Percentiles rank a stretch among this genome's conserved stretches.
Conservation (phyloP, 2,113 vertebrate genomes). For the Sciurus niger region DNA sequence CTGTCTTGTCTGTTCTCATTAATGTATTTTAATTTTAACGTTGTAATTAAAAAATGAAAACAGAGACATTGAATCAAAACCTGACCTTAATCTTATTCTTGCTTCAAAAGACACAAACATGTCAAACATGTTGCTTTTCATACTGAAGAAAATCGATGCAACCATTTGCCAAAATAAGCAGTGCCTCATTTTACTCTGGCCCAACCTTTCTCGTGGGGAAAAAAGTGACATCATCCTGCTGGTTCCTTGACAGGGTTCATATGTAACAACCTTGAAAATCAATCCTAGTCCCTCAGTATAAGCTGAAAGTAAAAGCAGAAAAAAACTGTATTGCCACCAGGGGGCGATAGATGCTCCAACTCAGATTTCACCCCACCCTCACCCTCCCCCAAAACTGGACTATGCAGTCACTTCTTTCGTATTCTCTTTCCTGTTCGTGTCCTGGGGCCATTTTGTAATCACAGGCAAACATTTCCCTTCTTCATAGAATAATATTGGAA, state of each 20-base stretch:
- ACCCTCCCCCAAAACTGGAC: not conserved
- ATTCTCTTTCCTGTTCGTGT: not conserved
- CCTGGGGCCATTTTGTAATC: not conserved
- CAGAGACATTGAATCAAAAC: slow-evolving; percentile 39
- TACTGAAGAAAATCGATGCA: not conserved
- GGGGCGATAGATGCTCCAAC: slow-evolving; percentile 20
- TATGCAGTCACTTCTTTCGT: not conserved
- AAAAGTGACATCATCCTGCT: not conserved
- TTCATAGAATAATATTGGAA: not conserved
- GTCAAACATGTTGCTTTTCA: slow-evolving; percentile 24
- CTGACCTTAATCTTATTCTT: slow-evolving; percentile 37
- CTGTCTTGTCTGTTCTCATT: not conserved
- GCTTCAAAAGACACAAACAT: slow-evolving; percentile 55
- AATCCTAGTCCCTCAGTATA: not conserved
- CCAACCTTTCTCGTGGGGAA: not conserved
- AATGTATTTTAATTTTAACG: slow-evolving; percentile 37
- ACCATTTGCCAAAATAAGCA: slow-evolving; percentile 8
- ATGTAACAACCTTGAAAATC: slow-evolving; percentile 44
- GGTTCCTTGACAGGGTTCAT: not conserved
- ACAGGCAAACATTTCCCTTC: not conserved
- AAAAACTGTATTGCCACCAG: slow-evolving; percentile 42
- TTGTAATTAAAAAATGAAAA: slow-evolving; percentile 53
- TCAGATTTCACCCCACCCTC: too few relatives aligned
- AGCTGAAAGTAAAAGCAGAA: not conserved
- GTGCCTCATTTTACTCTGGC: not conserved